phyloP scores from a whole-genome alignment of 2,113 vertebrate genomes.

The Amphiprion percula region DNA sequence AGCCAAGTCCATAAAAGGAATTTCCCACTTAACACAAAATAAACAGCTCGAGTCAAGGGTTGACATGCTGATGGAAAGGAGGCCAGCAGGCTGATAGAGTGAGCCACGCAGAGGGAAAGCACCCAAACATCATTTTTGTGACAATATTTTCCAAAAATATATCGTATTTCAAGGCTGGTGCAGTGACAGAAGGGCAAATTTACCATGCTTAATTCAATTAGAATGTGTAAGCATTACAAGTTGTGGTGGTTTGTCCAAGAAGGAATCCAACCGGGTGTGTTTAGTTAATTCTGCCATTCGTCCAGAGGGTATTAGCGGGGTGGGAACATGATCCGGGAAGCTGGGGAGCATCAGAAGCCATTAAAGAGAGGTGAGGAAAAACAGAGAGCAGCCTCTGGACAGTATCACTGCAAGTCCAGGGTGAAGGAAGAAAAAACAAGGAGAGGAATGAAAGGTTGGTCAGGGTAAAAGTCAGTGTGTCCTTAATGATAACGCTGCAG shows the following conservation, averaged over 20 bases:
- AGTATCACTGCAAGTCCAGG: conserved; percentile 34
- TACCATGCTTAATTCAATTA: conserved; percentile 7
- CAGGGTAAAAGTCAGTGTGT: background rate
- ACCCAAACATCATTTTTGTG: background rate
- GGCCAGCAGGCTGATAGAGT: background rate
- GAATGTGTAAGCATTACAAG: background rate
- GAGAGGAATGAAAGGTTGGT: background rate
- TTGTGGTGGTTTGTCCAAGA: background rate
- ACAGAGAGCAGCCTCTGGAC: conserved; percentile 66
- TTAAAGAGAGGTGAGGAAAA: conserved; percentile 70
- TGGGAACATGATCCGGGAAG: conserved; percentile 49
- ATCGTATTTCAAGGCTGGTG: background rate
- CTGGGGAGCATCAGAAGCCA: conserved; percentile 63
- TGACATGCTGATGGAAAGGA: conserved; percentile 12
- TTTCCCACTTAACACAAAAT: conserved; percentile 35
- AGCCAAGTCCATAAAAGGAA: conserved; percentile 31
- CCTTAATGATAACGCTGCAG: background rate
- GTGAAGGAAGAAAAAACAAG: conserved; percentile 2
- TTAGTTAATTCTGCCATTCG: conserved; percentile 33
- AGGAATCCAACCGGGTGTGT: conserved; percentile 38
- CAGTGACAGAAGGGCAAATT: background rate
- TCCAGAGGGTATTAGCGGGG: conserved; percentile 39
- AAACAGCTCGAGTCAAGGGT: conserved; percentile 43
- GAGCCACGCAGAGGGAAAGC: background rate
- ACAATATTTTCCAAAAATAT: conserved; percentile 10